Percentiles rank a stretch among this genome's conserved stretches.
Conservation (phyloP, 2,113 vertebrate genomes). For the Onychostruthus taczanowskii region DNA sequence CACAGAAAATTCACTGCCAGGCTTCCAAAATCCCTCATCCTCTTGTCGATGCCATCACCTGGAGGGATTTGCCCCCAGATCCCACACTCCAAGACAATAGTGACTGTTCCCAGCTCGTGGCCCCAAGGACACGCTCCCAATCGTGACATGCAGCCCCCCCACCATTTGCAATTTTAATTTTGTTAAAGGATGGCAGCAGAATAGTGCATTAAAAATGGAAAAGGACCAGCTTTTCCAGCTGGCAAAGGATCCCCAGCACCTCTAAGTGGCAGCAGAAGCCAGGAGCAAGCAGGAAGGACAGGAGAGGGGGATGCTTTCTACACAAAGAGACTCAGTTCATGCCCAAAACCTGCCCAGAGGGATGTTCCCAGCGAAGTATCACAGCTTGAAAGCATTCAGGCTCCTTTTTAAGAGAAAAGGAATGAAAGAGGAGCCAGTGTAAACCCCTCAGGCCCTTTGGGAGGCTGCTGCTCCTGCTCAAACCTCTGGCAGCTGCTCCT, state of each 20-base stretch:
- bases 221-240: background rate
- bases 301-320: background rate
- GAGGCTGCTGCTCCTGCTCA: accelerated
- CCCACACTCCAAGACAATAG: background rate
- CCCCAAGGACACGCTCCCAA: accelerated
- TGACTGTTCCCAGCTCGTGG: background rate
- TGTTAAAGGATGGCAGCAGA: background rate
- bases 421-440: background rate
- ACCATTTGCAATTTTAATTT: background rate
- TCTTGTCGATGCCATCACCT: background rate
- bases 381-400: background rate
- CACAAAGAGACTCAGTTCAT: background rate
- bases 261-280: background rate
- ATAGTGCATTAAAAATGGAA: no score
- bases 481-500: accelerated
- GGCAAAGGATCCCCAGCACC: background rate
- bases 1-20: background rate
- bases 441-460: background rate
- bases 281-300: background rate
- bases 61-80: background rate
- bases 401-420: background rate
- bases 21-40: background rate
- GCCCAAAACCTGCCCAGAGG: conserved; percentile 22
- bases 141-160: background rate
- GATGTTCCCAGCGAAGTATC: accelerated